Conservation (phyloP, 2,888 invertebrate genomes). For the Sarcophaga carnaria region DNA sequence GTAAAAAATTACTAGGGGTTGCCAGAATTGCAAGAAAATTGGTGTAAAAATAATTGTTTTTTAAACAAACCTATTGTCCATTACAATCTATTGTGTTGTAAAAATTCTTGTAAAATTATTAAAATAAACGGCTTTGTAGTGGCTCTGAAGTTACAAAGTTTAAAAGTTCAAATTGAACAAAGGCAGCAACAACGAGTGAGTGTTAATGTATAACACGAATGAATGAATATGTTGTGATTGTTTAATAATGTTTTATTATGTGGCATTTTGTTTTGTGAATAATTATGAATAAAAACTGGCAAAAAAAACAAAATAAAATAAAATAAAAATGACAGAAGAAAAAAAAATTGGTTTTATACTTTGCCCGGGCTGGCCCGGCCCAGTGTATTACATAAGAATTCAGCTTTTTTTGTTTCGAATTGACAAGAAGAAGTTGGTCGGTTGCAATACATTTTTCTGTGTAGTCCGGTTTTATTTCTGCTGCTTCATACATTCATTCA, state of each 20-base stretch:
- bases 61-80: too few species aligned
- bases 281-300: slow-evolving; percentile 1
- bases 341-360: slow-evolving; percentile 24
- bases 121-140: background rate
- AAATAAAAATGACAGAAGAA: background rate
- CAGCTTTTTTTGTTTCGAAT: slow-evolving; percentile 11
- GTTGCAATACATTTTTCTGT: too few species aligned
- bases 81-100: too few species aligned
- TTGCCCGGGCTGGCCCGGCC: slow-evolving; percentile 14
- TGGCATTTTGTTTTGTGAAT: background rate
- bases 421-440: slow-evolving; percentile 39
- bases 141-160: background rate
- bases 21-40: too few species aligned
- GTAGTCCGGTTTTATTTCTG: slow-evolving; percentile 49
- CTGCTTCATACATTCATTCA: slow-evolving; percentile 25
- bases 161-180: slow-evolving; percentile 20
- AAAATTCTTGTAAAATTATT: too few species aligned
- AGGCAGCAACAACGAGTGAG: background rate
- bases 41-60: too few species aligned
- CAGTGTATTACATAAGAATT: slow-evolving; percentile 46
- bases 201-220: slow-evolving; percentile 25
- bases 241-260: background rate
- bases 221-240: background rate
- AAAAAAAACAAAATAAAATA: background rate
- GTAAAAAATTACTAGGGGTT: too few species aligned